These are phyloP conservation scores for Phylloscopus collybita DNA, from an alignment of 2,797 vertebrate species.

Conservation along the genomic window DNA sequence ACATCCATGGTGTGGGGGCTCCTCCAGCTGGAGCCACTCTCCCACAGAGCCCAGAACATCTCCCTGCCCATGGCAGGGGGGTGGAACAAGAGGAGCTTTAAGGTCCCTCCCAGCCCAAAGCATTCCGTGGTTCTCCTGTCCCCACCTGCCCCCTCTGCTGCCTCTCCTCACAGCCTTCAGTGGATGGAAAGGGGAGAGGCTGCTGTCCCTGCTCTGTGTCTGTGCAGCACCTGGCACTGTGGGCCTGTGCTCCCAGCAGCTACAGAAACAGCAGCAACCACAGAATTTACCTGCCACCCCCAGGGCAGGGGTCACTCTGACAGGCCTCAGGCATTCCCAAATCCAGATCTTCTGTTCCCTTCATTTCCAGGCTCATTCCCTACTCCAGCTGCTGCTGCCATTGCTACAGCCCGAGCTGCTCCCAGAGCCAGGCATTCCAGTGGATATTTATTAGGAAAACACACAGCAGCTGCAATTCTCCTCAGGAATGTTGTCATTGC, in stretches of 20 bases:
- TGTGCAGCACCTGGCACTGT: not conserved
- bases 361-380: not conserved
- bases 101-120: not conserved
- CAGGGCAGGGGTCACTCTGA: not conserved
- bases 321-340: not conserved
- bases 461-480: not conserved
- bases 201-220: not conserved
- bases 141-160: not conserved
- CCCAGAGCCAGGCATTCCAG: not conserved
- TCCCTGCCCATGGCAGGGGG: not conserved
- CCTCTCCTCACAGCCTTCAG: accelerated
- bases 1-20: accelerated
- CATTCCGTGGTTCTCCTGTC: not conserved
- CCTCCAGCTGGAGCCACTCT: not conserved
- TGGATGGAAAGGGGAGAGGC: not conserved
- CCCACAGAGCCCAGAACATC: accelerated
- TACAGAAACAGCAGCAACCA: not conserved
- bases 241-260: not conserved
- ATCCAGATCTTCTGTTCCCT: not conserved
- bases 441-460: accelerated
- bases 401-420: not conserved
- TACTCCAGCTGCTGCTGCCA: not conserved
- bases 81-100: too few species aligned
- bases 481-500: not conserved
- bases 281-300: not conserved